phyloP scores from a whole-genome alignment of 1,140 invertebrate genomes.

The Drosophila pandora region DNA sequence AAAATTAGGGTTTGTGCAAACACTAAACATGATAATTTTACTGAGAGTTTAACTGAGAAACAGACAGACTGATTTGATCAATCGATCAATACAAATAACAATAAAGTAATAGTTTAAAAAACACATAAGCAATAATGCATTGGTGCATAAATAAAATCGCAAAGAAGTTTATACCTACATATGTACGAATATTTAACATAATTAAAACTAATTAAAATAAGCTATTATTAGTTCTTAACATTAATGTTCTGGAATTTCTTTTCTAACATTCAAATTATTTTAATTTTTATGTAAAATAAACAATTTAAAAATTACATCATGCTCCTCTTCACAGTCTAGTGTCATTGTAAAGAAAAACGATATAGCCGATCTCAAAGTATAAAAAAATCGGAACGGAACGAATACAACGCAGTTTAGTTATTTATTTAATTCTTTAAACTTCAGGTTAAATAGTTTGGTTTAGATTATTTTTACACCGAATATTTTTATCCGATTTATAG shows the following conservation, averaged over 20 bases:
- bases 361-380: constrained; percentile 38
- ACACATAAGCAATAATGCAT: too few species aligned
- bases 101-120: too few species aligned
- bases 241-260: not conserved
- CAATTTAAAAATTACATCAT: constrained; percentile 77
- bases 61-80: too few species aligned
- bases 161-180: too few species aligned
- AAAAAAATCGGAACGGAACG: constrained; percentile 47
- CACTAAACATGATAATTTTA: too few species aligned
- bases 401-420: constrained; percentile 27
- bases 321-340: constrained; percentile 81
- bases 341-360: constrained; percentile 65
- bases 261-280: not conserved
- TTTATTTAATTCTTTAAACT: constrained; percentile 6
- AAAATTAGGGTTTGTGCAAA: too few species aligned
- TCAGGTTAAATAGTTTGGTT: not conserved
- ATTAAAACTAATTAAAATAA: too few species aligned
- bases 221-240: not conserved
- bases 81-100: too few species aligned
- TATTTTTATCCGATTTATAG: not conserved
- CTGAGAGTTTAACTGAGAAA: too few species aligned
- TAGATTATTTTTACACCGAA: not conserved
- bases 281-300: not conserved
- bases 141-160: too few species aligned
- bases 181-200: too few species aligned